Percentiles rank a stretch among this genome's conserved stretches.
phyloP scores from a whole-genome alignment of 2,113 vertebrate genomes.

The Lepus timidus region DNA sequence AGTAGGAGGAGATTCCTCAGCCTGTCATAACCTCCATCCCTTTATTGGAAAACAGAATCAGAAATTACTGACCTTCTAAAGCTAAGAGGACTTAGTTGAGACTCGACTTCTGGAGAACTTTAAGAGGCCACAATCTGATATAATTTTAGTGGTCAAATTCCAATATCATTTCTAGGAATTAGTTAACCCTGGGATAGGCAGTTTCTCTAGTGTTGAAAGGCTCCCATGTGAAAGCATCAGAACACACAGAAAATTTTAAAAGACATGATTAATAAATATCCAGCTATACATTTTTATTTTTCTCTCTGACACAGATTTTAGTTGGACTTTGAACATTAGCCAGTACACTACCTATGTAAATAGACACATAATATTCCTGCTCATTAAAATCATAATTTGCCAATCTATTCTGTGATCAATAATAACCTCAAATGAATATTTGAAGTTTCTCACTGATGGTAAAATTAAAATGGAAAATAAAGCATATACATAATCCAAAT shows the following conservation, averaged over 20 bases:
- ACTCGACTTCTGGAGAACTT: too few relatives aligned
- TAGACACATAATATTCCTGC: background rate
- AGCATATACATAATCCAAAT: background rate
- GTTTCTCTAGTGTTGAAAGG: background rate
- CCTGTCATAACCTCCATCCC: background rate
- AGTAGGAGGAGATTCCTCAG: background rate
- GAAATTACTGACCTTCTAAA: background rate
- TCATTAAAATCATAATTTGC: background rate
- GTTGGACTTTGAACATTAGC: background rate
- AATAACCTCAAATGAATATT: conserved; percentile 20
- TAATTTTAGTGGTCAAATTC: background rate
- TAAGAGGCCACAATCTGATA: too few relatives aligned
- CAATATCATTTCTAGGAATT: background rate
- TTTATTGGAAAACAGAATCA: background rate
- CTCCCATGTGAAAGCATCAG: background rate
- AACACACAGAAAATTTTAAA: background rate
- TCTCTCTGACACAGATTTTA: conserved; percentile 4
- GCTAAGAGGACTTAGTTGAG: background rate
- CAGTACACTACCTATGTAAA: background rate
- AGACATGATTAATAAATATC: background rate
- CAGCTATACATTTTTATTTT: background rate
- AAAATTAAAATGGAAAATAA: background rate
- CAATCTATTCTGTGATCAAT: background rate
- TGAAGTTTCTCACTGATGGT: background rate
- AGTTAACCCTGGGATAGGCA: background rate